These are phyloP conservation scores for Mythimna albipuncta DNA, from an alignment of 2,888 invertebrate genomes.

Conservation along the genomic window DNA sequence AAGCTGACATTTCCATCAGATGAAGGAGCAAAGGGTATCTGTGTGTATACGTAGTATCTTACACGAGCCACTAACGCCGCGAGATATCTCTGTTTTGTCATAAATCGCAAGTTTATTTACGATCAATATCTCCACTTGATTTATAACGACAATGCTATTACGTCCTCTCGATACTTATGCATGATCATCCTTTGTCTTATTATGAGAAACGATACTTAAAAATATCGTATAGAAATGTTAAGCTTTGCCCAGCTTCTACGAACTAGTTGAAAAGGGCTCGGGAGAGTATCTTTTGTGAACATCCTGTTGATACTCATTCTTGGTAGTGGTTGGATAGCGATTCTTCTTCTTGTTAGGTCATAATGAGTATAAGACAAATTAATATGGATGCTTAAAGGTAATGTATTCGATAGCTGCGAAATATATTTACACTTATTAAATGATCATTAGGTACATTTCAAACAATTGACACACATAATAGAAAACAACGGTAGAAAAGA, in stretches of 20 bases:
- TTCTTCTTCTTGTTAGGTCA: constrained; percentile 20
- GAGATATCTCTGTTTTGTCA: constrained; percentile 83
- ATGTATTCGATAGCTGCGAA: constrained; percentile 7
- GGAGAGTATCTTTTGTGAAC: constrained; percentile 23
- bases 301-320: constrained; percentile 35
- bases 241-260: constrained; percentile 13
- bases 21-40: constrained; percentile 78
- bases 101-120: constrained; percentile 86
- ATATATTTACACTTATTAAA: neutral
- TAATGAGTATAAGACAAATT: constrained; percentile 41
- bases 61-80: constrained; percentile 68
- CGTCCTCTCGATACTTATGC: constrained; percentile 70
- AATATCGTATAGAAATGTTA: constrained; percentile 32
- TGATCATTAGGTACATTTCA: neutral
- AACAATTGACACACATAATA: neutral
- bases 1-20: constrained; percentile 77
- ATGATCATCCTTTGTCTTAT: constrained; percentile 71
- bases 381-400: constrained; percentile 15
- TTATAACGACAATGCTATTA: constrained; percentile 84
- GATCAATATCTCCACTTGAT: constrained; percentile 84
- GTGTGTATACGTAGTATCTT: constrained; percentile 64
- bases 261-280: constrained; percentile 5
- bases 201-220: constrained; percentile 55
- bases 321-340: constrained; percentile 15
- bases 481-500: neutral